Conservation (phyloP, 2,113 vertebrate species). For the Columba livia region DNA sequence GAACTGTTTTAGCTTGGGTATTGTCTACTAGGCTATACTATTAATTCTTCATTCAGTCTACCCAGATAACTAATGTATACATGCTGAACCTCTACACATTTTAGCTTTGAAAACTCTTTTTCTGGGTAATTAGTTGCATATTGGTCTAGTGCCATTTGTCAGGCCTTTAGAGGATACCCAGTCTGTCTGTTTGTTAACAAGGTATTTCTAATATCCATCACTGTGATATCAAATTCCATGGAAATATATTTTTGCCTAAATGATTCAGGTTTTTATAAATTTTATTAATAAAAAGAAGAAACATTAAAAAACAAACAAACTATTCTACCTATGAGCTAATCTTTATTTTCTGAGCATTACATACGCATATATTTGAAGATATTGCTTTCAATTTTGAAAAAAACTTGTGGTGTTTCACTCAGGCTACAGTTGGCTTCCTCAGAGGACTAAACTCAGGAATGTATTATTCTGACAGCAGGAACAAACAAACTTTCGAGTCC, state of each 20-base stretch:
- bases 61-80: not conserved
- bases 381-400: not conserved
- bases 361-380: not conserved
- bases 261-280: not conserved
- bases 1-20: not conserved
- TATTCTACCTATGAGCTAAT: not conserved
- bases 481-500: constrained; percentile 1
- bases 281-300: not conserved
- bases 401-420: not conserved
- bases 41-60: not conserved
- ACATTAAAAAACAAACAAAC: not conserved
- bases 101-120: not conserved
- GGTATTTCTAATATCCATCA: not conserved
- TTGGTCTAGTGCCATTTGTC: not conserved
- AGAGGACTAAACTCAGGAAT: constrained; percentile 18
- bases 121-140: not conserved
- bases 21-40: not conserved
- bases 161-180: not conserved
- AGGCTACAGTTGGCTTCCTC: not conserved
- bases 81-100: not conserved
- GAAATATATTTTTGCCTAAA: not conserved
- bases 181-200: not conserved
- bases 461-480: constrained; percentile 45
- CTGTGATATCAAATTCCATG: not conserved
- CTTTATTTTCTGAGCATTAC: not conserved